Evolutionary conservation across 2,797 vertebrate species (phyloP), one percentile per base, ranked within the genome.

Genomic region (Cirrhinus mrigala): DNA sequence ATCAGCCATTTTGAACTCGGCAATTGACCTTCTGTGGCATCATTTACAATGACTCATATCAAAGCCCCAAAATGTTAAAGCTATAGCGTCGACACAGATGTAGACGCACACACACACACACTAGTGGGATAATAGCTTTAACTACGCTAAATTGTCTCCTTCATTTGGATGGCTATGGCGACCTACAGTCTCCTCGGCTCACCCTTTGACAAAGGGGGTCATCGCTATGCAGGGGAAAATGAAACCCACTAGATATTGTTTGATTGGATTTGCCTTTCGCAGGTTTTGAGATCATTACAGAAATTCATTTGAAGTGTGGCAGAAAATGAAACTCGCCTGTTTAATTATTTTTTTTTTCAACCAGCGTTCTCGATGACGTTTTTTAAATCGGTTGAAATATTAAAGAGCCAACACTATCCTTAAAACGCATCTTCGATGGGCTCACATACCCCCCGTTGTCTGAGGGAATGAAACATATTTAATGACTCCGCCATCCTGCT

Each of bases 221-320:
- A 94, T 94, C 94, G 92, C 92, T 70, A 91, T 91, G 94, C 93
- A 90, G 90, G 86, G 84, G 93, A 92, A 95, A 95, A 95, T 94
- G 93, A 95, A 94, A 93, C 94, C 92, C 94, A 94, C 92, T 93
- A 94, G 95, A 95, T 95, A 95, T 94, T 95, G 94, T 95, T 95
- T 96, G 95, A 96, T 96, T 96, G 95, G 95, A 96, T 96, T 95
- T 93, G 93, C 94, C 93, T 95, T 95, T 95, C 94, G 93, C 94
- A 96, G 94, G 95, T 95, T 96, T 95, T 93, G 93, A 91, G 94
- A 96, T 95, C 93, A 94, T 95, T 95, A 95, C 92, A 92, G 92
- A 94, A 95, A 96, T 95, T 96, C 94, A 95, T 96, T 95, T 95
- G 92, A 95, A 95, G 94, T 95, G 93, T 94, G 92, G 92, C 94